Conservation (phyloP, 2,888 invertebrate genomes). For the Branchipolynoe longqiensis region DNA sequence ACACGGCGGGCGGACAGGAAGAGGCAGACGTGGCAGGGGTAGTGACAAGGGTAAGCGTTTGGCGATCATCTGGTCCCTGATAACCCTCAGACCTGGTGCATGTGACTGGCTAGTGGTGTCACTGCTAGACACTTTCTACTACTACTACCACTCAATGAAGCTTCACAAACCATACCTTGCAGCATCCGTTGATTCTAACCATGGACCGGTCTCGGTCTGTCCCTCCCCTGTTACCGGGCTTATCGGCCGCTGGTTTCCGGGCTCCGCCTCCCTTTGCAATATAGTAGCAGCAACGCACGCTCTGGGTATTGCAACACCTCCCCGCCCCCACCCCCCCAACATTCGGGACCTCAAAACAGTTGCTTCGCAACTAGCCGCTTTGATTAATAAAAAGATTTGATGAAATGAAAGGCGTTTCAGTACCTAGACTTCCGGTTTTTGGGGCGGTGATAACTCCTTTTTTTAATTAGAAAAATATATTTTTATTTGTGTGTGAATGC, state of each 20-base stretch:
- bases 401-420: slow-evolving; percentile 25
- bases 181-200: slow-evolving; percentile 55
- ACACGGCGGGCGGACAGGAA: slow-evolving; percentile 66
- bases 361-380: slow-evolving; percentile 40
- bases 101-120: slow-evolving; percentile 61
- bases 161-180: background rate
- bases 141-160: slow-evolving; percentile 43
- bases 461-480: too few species aligned
- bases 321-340: background rate
- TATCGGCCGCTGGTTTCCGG: background rate
- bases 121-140: slow-evolving; percentile 53
- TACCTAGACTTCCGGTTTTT: slow-evolving; percentile 21
- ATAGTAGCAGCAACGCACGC: slow-evolving; percentile 38
- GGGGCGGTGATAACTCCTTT: background rate
- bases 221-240: slow-evolving; percentile 22
- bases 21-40: slow-evolving; percentile 58
- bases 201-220: slow-evolving; percentile 21
- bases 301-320: slow-evolving; percentile 50
- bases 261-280: slow-evolving; percentile 12
- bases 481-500: slow-evolving; percentile 14
- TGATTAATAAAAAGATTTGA: background rate
- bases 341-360: slow-evolving; percentile 23
- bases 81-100: slow-evolving; percentile 58
- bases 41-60: slow-evolving; percentile 60
- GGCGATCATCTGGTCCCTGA: slow-evolving; percentile 30